Evolutionary conservation across 2,888 invertebrate genomes (phyloP), one percentile per base, ranked within the genome.

Genomic region (Liposcelis brunnea): DNA sequence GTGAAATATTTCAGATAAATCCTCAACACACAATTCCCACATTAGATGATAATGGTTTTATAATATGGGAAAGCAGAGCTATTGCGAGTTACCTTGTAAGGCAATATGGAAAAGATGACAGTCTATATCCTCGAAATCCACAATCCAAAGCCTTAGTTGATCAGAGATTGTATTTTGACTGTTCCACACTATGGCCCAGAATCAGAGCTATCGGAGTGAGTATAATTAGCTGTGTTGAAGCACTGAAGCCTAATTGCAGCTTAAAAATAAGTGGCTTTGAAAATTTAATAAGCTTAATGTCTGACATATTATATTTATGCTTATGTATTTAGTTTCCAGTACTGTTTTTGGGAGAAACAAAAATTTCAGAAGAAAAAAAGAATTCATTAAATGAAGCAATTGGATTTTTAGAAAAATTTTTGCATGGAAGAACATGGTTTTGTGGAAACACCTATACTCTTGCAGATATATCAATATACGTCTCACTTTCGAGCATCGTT

Each of bases 21-120:
- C 76, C 76, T 4, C 77, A 77, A 55, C 77, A 78, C 57, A 71
- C 71, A 48, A 62, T 80, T 3, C 80, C 80, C 7, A 78, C 79
- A 7, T 61, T 80, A 47, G 72, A 74, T 18, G 80, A 80, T 56
- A 68, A 73, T 47, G 77, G 75, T 10, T 75, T 77, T 55, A 58
- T 68, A 11, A 50, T 80, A 42, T 78, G 77, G 75, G 80, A 80
- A 58, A 76, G 77, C 57, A 68, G 74, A 32, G 77, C 77, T 7
- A 77, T 78, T 48, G 67, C 70, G 2, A 61, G 68, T 40, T 80
- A 79, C 57, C 63, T 79, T 50, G 73, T 69, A 1, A 69, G 70
- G 49, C 69, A 71, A 49, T 77, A 73, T 57, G 72, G 67, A 1
- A 72, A 71, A 55, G 69, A 73, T 52, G 72, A 72, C 48, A 57